These are phyloP conservation scores for Lepidotrigona ventralis DNA, from an alignment of 1,140 invertebrate genomes.

Conservation along the genomic window DNA sequence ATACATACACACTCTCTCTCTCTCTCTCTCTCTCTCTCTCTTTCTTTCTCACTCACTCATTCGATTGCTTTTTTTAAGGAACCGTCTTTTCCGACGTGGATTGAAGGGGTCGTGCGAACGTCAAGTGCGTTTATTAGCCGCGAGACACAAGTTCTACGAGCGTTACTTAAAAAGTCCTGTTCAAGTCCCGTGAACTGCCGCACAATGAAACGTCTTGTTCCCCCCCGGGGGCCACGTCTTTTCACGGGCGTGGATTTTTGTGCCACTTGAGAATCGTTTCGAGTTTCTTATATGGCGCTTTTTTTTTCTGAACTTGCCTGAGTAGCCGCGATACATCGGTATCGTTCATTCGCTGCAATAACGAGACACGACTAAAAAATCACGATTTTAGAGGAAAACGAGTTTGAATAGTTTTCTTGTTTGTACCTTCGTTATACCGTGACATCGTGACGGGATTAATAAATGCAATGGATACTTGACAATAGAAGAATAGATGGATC, in stretches of 20 bases:
- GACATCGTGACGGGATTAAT: too few species aligned
- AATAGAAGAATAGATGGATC: too few species aligned
- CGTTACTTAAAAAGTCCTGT: conserved; percentile 18
- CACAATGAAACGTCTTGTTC: conserved; percentile 34
- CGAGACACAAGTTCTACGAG: conserved; percentile 13
- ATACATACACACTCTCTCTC: background rate
- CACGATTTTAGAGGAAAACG: too few species aligned
- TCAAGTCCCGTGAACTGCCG: background rate
- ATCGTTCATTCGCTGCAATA: background rate
- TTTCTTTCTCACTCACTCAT: background rate
- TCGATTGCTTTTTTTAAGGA: background rate
- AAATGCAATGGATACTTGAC: too few species aligned
- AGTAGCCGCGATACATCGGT: conserved; percentile 4
- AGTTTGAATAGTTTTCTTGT: too few species aligned
- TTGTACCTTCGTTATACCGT: too few species aligned
- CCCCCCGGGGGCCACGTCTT: conserved; percentile 3
- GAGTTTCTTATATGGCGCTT: background rate
- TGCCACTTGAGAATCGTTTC: conserved; percentile 12
- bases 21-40: too few species aligned
- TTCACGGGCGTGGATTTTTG: conserved; percentile 41
- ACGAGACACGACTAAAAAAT: too few species aligned
- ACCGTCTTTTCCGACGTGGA: background rate
- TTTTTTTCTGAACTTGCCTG: conserved; percentile 8
- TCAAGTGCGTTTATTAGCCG: conserved; percentile 19
- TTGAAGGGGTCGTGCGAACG: background rate